Percentiles rank a stretch among this genome's conserved stretches.
phyloP scores from a whole-genome alignment of 2,797 vertebrate genomes.

The Sebastiscus albofasciatus region DNA sequence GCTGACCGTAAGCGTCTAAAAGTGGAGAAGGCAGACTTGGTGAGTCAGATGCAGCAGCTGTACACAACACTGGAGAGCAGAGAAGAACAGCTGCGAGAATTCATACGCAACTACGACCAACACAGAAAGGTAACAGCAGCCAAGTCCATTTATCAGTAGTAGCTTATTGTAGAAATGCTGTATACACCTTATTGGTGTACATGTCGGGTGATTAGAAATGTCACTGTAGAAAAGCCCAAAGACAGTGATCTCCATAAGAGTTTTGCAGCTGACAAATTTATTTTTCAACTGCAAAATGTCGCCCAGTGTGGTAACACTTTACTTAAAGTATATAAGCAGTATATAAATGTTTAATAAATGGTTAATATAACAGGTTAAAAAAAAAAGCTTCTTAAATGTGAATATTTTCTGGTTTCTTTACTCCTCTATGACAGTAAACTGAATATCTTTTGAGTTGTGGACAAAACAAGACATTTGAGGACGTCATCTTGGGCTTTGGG shows the following conservation, averaged over 20 bases:
- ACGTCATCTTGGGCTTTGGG: no score
- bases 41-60: slow-evolving; percentile 98
- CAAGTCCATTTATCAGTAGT: neutral
- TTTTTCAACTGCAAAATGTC: neutral
- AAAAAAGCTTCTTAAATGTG: no score
- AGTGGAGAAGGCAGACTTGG: slow-evolving; percentile 93
- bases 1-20: slow-evolving; percentile 95
- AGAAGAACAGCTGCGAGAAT: slow-evolving; percentile 94
- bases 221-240: neutral
- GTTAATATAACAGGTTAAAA: neutral
- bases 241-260: neutral
- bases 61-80: slow-evolving; percentile 96
- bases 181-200: neutral
- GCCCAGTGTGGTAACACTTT: neutral
- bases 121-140: slow-evolving; percentile 89
- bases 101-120: slow-evolving; percentile 97
- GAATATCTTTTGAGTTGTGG: no score
- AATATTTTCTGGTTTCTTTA: no score
- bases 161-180: neutral
- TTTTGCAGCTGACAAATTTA: neutral
- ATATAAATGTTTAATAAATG: neutral
- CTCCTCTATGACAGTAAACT: no score
- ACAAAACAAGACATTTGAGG: no score
- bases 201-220: neutral
- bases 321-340: neutral